These are phyloP conservation scores for Drosophila fuyamai DNA, from an alignment of 1,140 invertebrate genomes.

Conservation along the genomic window DNA sequence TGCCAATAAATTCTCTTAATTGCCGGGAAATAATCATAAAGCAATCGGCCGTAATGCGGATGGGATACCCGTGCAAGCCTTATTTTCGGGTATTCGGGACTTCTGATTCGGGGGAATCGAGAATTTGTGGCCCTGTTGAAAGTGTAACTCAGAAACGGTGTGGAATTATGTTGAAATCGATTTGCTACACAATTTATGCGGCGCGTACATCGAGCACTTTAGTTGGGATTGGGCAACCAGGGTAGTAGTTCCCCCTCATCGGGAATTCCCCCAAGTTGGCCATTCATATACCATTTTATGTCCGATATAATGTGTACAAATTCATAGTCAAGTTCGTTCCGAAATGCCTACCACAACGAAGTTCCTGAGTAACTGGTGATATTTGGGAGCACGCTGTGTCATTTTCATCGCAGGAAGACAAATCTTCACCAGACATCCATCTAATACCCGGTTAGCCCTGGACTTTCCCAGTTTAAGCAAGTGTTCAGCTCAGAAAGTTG, in stretches of 20 bases:
- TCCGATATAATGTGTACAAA: slow-evolving; percentile 6
- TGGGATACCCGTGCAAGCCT: slow-evolving; percentile 22
- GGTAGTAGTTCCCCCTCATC: not conserved
- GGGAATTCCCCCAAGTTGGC: slow-evolving; percentile 10
- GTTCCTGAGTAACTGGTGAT: slow-evolving; percentile 13
- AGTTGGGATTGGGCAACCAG: slow-evolving; percentile 15
- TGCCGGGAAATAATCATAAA: slow-evolving; percentile 84
- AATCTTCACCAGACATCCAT: not conserved
- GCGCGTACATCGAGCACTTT: slow-evolving; percentile 7
- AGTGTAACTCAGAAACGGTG: slow-evolving; percentile 60
- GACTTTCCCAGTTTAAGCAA: slow-evolving; percentile 6
- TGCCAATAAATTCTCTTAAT: slow-evolving; percentile 84
- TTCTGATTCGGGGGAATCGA: not conserved
- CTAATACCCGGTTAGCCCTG: slow-evolving; percentile 21
- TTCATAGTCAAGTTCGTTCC: slow-evolving; percentile 2
- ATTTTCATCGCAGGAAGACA: slow-evolving; percentile 2
- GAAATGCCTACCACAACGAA: slow-evolving; percentile 1
- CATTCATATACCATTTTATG: slow-evolving; percentile 9
- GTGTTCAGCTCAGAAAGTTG: not conserved
- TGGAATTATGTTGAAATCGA: slow-evolving; percentile 71
- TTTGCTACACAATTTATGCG: slow-evolving; percentile 36
- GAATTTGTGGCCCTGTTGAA: slow-evolving; percentile 50
- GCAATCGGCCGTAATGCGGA: slow-evolving; percentile 78
- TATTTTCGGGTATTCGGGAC: slow-evolving; percentile 4
- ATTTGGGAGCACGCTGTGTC: not conserved